These are phyloP conservation scores for Synodontis membranacea DNA, from an alignment of 2,113 vertebrate genomes.

Conservation along the genomic window DNA sequence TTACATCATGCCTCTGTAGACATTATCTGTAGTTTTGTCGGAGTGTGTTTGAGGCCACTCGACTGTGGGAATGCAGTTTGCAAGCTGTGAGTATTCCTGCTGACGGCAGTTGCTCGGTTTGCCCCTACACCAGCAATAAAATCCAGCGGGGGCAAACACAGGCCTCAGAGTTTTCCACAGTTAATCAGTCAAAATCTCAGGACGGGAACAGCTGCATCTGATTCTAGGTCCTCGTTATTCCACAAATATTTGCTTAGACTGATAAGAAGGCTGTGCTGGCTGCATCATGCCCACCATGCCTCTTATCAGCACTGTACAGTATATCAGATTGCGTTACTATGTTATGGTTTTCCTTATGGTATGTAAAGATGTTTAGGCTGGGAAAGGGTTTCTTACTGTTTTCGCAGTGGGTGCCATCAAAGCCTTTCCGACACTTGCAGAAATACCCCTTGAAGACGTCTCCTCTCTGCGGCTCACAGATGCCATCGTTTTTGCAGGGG, in stretches of 20 bases:
- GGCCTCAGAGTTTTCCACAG: slow-evolving; percentile 18
- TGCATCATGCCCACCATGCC: not conserved
- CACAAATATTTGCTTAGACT: slow-evolving; percentile 13
- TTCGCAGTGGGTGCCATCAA: slow-evolving; percentile 85
- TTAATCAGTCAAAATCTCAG: slow-evolving; percentile 34
- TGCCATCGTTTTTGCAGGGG: slow-evolving; percentile 82
- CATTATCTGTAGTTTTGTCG: not conserved
- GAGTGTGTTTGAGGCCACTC: slow-evolving; percentile 1
- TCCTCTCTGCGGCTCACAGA: slow-evolving; percentile 79
- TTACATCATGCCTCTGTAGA: not conserved
- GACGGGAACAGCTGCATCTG: slow-evolving; percentile 34
- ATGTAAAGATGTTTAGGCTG: not conserved
- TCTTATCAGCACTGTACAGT: slow-evolving; percentile 23
- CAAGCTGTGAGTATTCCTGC: slow-evolving; percentile 28
- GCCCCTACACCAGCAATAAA: slow-evolving; percentile 7
- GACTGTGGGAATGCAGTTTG: slow-evolving; percentile 20
- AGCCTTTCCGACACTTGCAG: slow-evolving; percentile 84
- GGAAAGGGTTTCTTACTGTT: slow-evolving; percentile 74
- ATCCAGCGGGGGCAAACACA: slow-evolving; percentile 16
- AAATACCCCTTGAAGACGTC: slow-evolving; percentile 84
- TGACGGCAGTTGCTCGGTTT: slow-evolving; percentile 39
- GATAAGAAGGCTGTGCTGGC: slow-evolving; percentile 32
- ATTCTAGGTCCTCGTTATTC: slow-evolving; percentile 4
- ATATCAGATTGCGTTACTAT: not conserved
- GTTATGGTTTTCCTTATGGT: slow-evolving; percentile 15